These are phyloP conservation scores for Psix sp. DNA, from an alignment of 1,140 invertebrate species.

Conservation along the genomic window DNA sequence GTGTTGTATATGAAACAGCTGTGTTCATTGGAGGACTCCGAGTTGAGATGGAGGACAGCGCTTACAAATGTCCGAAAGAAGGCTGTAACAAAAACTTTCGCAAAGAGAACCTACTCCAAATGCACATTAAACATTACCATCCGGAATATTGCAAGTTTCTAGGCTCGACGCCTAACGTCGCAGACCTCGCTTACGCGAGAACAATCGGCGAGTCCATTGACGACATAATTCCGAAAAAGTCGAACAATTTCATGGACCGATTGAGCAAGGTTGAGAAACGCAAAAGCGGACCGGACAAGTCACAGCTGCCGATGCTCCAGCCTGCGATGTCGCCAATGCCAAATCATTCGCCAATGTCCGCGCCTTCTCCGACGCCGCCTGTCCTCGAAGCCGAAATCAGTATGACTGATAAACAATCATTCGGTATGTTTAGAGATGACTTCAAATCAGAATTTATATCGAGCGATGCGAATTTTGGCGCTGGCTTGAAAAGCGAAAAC, in stretches of 20 bases:
- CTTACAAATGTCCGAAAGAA: conserved; percentile 87
- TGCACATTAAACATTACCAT: conserved; percentile 95
- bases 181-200: conserved; percentile 88
- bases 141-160: conserved; percentile 86
- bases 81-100: conserved; percentile 92
- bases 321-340: conserved; percentile 39
- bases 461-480: conserved; percentile 52
- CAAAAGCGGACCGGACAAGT: conserved; percentile 63
- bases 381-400: conserved; percentile 34
- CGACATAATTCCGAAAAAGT: conserved; percentile 75
- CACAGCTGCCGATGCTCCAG: conserved; percentile 35
- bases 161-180: conserved; percentile 88
- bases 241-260: conserved; percentile 62
- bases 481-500: conserved; percentile 62
- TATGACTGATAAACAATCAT: conserved; percentile 22
- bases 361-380: conserved; percentile 50
- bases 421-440: conserved; percentile 56
- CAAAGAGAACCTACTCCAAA: conserved; percentile 91
- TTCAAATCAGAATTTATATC: conserved; percentile 60
- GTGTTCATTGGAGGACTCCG: conserved; percentile 83
- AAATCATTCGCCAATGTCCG: conserved; percentile 31
- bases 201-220: conserved; percentile 80
- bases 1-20: conserved; percentile 61
- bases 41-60: conserved; percentile 83
- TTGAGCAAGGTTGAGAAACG: conserved; percentile 68